Percentiles rank a stretch among this genome's conserved stretches.
Evolutionary conservation across 1,140 invertebrate species (phyloP).

Genomic region (Charaxes varanes): DNA sequence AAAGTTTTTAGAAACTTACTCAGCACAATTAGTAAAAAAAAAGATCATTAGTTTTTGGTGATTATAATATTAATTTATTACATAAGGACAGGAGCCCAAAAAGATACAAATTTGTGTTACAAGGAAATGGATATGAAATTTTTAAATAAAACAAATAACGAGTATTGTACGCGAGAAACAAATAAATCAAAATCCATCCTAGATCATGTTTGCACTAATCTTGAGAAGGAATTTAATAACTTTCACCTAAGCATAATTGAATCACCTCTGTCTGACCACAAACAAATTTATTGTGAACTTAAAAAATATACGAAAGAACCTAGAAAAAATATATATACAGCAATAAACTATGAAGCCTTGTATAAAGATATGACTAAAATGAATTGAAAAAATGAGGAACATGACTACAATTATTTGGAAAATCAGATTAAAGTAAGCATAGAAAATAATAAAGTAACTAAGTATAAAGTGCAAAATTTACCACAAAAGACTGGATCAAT

Average conservation of each 20-base stretch:
- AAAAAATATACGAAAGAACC: conserved; percentile 9
- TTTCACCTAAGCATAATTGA: conserved; percentile 16
- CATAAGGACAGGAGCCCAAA: conserved; percentile 5
- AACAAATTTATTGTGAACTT: conserved; percentile 13
- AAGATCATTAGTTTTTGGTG: conserved; percentile 11
- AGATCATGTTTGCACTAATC: conserved; percentile 9
- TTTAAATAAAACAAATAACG: conserved; percentile 13
- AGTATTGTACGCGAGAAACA: conserved; percentile 12
- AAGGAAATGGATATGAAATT: conserved; percentile 7
- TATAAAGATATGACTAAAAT: conserved; percentile 6
- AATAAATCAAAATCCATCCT: conserved; percentile 7
- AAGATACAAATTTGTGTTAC: not conserved
- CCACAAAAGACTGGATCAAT: conserved; percentile 16
- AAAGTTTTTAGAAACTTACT: conserved; percentile 7
- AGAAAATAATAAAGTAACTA: conserved; percentile 3
- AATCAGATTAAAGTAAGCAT: conserved; percentile 3
- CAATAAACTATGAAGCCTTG: conserved; percentile 9
- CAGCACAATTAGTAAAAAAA: conserved; percentile 5
- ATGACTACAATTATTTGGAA: conserved; percentile 8
- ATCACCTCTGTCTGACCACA: conserved; percentile 14
- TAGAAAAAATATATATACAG: conserved; percentile 12
- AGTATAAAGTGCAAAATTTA: conserved; percentile 14
- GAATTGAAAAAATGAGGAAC: conserved; percentile 2
- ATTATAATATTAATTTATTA: conserved; percentile 13
- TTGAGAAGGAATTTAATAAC: too few species aligned